Percentiles rank a stretch among this genome's conserved stretches.
Conservation (phyloP, 2,113 vertebrate genomes). For the Mungos mungo region DNA sequence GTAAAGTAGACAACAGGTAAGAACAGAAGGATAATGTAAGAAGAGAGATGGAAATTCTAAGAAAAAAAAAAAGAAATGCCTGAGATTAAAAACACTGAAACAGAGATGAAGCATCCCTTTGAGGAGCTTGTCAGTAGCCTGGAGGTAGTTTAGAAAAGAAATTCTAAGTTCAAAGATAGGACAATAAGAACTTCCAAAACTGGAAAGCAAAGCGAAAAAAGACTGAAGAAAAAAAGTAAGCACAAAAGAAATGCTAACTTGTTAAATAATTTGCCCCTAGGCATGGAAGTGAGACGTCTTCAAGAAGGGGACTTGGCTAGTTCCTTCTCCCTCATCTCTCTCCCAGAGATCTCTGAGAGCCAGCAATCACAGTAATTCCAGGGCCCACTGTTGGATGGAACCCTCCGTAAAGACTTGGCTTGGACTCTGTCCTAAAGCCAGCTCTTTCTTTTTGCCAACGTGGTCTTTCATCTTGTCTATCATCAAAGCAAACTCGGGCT, state of each 20-base stretch:
- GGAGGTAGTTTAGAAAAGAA: not conserved
- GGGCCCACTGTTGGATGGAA: not conserved
- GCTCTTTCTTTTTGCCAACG: not conserved
- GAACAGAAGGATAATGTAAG: not conserved
- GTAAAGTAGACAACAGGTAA: not conserved
- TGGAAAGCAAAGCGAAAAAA: not conserved
- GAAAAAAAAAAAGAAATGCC: not conserved
- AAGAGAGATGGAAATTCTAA: conserved; percentile 6
- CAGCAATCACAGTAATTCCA: not conserved
- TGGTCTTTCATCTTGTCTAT: not conserved
- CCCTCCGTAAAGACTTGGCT: not conserved
- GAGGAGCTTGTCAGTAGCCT: not conserved
- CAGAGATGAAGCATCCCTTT: not conserved
- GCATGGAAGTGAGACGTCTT: not conserved
- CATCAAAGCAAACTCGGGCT: not conserved
- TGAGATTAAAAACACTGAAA: not conserved
- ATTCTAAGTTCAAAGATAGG: not conserved
- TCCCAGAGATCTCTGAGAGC: not conserved
- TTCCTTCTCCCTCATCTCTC: not conserved
- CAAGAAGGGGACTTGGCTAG: not conserved
- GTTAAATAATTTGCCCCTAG: conserved; percentile 21
- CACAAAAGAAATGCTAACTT: not conserved
- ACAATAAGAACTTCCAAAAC: not conserved
- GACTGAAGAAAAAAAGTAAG: too few relatives aligned
- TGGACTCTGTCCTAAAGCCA: not conserved